These are phyloP conservation scores for Hypanus sabinus DNA, from an alignment of 2,113 vertebrate genomes.

Conservation along the genomic window DNA sequence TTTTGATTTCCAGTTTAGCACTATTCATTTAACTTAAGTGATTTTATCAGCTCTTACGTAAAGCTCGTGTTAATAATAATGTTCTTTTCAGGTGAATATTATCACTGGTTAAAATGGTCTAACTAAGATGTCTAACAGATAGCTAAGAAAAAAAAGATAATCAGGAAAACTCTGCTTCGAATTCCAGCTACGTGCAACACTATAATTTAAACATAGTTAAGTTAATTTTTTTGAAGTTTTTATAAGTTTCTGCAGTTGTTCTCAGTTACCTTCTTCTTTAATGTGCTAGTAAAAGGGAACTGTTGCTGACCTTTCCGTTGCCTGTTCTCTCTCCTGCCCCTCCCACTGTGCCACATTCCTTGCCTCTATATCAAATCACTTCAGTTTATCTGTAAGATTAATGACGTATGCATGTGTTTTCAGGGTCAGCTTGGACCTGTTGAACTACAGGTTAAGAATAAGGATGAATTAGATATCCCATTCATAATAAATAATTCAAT, in stretches of 20 bases:
- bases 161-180: background rate
- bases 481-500: background rate
- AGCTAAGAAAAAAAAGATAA: background rate
- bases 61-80: no score
- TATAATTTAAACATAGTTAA: background rate
- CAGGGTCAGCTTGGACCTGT: background rate
- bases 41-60: background rate
- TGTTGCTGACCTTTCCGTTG: slow-evolving; percentile 1
- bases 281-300: background rate
- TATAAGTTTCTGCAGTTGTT: background rate
- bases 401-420: background rate
- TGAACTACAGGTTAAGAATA: background rate
- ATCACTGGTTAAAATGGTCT: background rate
- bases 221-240: background rate
- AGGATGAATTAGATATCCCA: background rate
- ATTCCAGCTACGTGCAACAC: background rate
- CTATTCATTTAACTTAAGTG: no score
- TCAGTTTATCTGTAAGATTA: slow-evolving; percentile 22
- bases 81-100: no score
- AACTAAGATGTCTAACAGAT: background rate
- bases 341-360: slow-evolving; percentile 6
- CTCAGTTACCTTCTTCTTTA: background rate
- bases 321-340: no score
- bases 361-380: background rate
- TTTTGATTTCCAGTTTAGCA: no score